A percentile compares a stretch with the other conserved stretches of the same genome.
These are phyloP conservation scores for Nephrocerus scutellatus DNA, from an alignment of 2,888 invertebrate species.

Conservation along the genomic window DNA sequence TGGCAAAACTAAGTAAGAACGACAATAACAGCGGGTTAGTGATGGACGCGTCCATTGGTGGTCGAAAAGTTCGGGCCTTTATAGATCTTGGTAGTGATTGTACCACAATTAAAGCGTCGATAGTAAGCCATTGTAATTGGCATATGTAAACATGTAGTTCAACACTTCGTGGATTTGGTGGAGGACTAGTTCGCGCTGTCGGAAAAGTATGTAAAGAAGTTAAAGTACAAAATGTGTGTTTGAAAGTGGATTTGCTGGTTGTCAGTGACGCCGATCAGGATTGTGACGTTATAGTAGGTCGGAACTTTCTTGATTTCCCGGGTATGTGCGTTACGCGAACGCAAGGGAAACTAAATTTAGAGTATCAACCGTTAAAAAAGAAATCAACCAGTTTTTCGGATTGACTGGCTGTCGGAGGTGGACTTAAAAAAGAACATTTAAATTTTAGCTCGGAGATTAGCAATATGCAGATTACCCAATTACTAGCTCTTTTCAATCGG, in stretches of 20 bases:
- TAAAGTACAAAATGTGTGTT: conserved; percentile 3
- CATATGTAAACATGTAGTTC: not conserved
- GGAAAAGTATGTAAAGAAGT: conserved; percentile 1
- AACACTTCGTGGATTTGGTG: not conserved
- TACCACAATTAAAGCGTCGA: conserved; percentile 5
- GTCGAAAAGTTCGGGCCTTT: too few relatives aligned
- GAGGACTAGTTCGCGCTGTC: not conserved
- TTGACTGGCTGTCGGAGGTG: too few relatives aligned
- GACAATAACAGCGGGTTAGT: too few relatives aligned
- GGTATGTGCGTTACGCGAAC: conserved; percentile 10
- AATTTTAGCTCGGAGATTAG: too few relatives aligned
- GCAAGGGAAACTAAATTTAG: too few relatives aligned
- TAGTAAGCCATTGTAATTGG: conserved; percentile 6
- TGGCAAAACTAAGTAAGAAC: too few relatives aligned
- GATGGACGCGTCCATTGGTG: too few relatives aligned
- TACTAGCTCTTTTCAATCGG: too few relatives aligned
- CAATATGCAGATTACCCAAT: too few relatives aligned
- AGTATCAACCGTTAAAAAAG: too few relatives aligned
- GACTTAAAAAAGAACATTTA: too few relatives aligned
- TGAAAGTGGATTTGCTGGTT: conserved; percentile 6
- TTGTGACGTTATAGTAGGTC: conserved; percentile 10
- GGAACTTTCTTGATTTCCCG: conserved; percentile 10
- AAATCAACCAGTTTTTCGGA: too few relatives aligned
- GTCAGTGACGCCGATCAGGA: conserved; percentile 7
- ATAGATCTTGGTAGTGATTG: conserved; percentile 7